Evolutionary conservation across 2,888 invertebrate species (phyloP), one percentile per base, ranked within the genome.

Genomic region (Macaria notata): DNA sequence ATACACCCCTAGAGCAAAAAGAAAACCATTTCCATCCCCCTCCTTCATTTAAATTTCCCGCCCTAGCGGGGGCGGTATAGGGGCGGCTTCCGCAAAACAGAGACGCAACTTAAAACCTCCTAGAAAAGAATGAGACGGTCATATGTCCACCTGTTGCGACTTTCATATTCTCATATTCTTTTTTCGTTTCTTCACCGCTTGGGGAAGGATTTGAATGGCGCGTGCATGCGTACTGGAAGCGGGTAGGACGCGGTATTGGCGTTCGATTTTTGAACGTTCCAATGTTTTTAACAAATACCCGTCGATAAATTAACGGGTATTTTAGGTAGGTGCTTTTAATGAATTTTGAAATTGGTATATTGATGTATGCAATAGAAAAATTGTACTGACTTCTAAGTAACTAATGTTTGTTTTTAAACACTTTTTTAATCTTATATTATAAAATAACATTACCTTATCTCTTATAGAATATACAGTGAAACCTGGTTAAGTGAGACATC

Each of bases 81-180:
- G 90, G 88, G 90, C 86, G 90, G 89, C 84, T 86, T 85, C 84
- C 79, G 86, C 72, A 85, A 78, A 86, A 88, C 81, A 88, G 84
- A 82, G 88, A 88, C 80, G 83, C 75, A 79, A 86, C 85, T 87
- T 85, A 81, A 81, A 84, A 78, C 73, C 75, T 79, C 74, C 71
- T 85, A 88, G 88, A 88, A 88, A 90, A 89, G 91, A 91, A 89
- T 89, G 91, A 90, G 91, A 91, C 83, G 84, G 83, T 76, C 75
- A 76, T 86, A 90, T 83, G 80, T 88, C 83, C 83, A 91, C 91
- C 88, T 91, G 91, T 91, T 90, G 91, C 90, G 86, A 79, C 77
- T 83, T 84, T 84, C 80, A 83, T 85, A 88, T 88, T 89, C 89
- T 88, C 85, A 83, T 69, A 75, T 79, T 84, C 85, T 86, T 88